A percentile compares a stretch with the other conserved stretches of the same genome.
Conservation (phyloP, 92 coral and sea anemone species). For the Metridium senile region DNA sequence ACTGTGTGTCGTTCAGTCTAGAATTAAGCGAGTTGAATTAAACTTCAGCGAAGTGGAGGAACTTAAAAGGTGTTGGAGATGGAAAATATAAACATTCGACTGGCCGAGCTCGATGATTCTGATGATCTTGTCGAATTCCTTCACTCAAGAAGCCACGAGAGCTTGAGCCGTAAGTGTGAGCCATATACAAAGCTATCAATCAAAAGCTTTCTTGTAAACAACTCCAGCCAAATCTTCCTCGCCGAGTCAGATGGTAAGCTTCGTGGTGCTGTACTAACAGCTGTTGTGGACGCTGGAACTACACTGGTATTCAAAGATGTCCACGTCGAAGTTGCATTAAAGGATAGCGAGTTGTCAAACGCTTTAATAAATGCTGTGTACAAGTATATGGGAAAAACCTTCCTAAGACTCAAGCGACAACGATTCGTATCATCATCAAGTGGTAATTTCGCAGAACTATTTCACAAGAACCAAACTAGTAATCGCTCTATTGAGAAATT, state of each 20-base stretch:
- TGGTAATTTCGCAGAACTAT: not conserved
- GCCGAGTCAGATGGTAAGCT: constrained; percentile 2
- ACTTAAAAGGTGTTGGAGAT: not conserved
- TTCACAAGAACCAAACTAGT: not conserved
- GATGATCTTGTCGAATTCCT: constrained; percentile 1
- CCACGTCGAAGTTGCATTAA: not conserved
- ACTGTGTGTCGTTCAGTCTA: no score
- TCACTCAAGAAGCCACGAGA: not conserved
- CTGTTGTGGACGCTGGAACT: constrained; percentile 22
- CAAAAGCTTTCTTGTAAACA: constrained; percentile 8
- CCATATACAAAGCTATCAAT: not conserved
- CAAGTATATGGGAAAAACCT: not conserved
- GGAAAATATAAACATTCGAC: constrained; percentile 15
- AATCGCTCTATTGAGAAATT: not conserved
- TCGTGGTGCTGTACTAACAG: not conserved
- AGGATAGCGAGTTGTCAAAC: not conserved
- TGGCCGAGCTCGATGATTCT: constrained; percentile 9
- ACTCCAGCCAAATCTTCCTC: constrained; percentile 4
- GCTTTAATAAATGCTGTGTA: constrained; percentile 2
- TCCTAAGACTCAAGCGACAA: constrained; percentile 8
- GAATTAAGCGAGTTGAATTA: not conserved
- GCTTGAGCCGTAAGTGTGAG: not conserved
- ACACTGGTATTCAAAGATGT: constrained; percentile 24
- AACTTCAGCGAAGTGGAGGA: not conserved
- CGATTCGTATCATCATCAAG: constrained; percentile 16